phyloP scores from a whole-genome alignment of 2,113 vertebrate genomes.

The Erythrocercus mccallii region DNA sequence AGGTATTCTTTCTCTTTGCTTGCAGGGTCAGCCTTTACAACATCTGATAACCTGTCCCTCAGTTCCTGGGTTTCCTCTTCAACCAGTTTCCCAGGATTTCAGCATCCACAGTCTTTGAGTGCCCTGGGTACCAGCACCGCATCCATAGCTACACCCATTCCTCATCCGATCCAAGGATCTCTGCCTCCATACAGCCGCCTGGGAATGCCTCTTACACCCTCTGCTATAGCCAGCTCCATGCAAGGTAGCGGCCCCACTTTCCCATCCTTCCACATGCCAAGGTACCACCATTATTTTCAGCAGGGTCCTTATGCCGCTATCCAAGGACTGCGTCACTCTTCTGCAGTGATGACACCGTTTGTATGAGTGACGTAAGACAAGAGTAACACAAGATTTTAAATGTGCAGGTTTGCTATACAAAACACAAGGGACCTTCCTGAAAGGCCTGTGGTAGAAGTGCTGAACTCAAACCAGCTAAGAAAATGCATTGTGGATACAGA shows the following conservation, averaged over 20 bases:
- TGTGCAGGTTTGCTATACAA: neutral
- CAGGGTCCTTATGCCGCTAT: conserved; percentile 98
- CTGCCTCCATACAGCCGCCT: conserved; percentile 91
- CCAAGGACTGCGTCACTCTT: conserved; percentile 97
- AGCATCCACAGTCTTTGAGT: conserved; percentile 90
- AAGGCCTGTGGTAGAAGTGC: conserved; percentile 16
- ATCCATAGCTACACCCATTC: conserved; percentile 83
- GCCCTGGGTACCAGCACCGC: conserved; percentile 83
- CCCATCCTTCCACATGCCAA: conserved; percentile 97
- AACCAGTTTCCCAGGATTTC: conserved; percentile 91
- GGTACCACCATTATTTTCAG: conserved; percentile 99
- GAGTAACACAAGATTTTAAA: neutral
- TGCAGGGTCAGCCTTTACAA: conserved; percentile 92
- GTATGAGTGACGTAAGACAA: conserved; percentile 81
- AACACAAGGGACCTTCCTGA: conserved; percentile 27
- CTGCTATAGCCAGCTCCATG: conserved; percentile 88
- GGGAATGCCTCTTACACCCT: conserved; percentile 90
- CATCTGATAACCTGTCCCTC: conserved; percentile 93
- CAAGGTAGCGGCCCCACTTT: conserved; percentile 92
- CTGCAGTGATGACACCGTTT: conserved; percentile 96
- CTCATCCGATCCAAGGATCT: conserved; percentile 94
- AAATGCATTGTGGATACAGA: conserved; percentile 4
- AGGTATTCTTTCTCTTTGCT: conserved; percentile 1
- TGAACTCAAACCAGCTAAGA: conserved; percentile 41
- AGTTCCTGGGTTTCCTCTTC: conserved; percentile 96